Percentiles rank a stretch among this genome's conserved stretches.
phyloP scores from a whole-genome alignment of 1,140 invertebrate genomes.

The Sesamia nonagrioides region DNA sequence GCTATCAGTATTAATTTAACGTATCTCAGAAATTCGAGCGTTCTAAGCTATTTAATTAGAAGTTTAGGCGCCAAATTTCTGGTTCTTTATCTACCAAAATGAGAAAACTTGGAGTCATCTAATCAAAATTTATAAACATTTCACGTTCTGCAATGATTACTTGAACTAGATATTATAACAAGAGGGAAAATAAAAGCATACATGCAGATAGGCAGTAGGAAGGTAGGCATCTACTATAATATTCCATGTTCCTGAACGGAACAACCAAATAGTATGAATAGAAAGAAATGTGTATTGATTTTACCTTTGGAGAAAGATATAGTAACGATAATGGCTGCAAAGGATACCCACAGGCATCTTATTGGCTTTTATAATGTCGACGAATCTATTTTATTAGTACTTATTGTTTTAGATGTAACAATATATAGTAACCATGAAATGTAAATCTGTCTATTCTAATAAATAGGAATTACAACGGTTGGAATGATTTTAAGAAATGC shows the following conservation, averaged over 20 bases:
- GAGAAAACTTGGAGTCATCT: neutral
- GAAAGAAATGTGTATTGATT: constrained; percentile 6
- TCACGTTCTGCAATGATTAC: neutral
- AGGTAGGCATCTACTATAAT: neutral
- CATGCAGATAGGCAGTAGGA: no score
- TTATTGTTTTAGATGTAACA: neutral
- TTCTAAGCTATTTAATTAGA: constrained; percentile 1
- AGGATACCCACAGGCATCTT: constrained; percentile 14
- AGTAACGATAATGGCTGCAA: constrained; percentile 5
- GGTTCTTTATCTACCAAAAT: neutral
- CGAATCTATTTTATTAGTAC: neutral
- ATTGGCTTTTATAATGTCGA: neutral
- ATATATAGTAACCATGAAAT: no score
- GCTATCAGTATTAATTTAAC: constrained; percentile 3
- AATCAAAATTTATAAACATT: constrained; percentile 1
- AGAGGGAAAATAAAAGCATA: neutral
- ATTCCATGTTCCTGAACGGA: neutral
- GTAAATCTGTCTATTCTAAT: no score
- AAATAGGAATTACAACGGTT: no score
- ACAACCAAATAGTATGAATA: constrained; percentile 28
- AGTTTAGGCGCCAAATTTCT: neutral
- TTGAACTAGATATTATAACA: constrained; percentile 4
- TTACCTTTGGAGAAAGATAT: constrained; percentile 1
- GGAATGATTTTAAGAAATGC: no score
- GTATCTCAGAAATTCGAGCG: constrained; percentile 14